A percentile compares a stretch with the other conserved stretches of the same genome.
phyloP scores from a whole-genome alignment of 2,888 invertebrate genomes.

The Rosalia funebris region DNA sequence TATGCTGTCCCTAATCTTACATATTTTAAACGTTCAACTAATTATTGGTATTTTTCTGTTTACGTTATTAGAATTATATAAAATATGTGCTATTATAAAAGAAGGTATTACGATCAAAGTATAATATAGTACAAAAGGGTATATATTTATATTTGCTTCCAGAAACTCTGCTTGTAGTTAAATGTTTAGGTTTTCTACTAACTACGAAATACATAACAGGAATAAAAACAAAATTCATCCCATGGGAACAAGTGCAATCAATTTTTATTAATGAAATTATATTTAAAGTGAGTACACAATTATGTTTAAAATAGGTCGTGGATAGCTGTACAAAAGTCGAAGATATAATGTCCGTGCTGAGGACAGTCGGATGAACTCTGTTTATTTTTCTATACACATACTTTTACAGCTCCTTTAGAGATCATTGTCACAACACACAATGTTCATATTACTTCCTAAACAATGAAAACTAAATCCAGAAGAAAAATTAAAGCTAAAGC shows the following conservation, averaged over 20 bases:
- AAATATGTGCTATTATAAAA: neutral
- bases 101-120: slow-evolving; percentile 1
- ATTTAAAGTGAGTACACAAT: slow-evolving; percentile 30
- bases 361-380: too few relatives aligned
- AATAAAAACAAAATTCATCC: slow-evolving; percentile 35
- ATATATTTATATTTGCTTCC: neutral
- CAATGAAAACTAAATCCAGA: too few relatives aligned
- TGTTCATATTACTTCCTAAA: too few relatives aligned
- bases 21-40: neutral
- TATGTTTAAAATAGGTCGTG: too few relatives aligned
- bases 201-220: slow-evolving; percentile 33
- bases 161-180: slow-evolving; percentile 31
- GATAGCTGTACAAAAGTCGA: too few relatives aligned
- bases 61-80: slow-evolving; percentile 4
- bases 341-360: too few relatives aligned
- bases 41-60: slow-evolving; percentile 3
- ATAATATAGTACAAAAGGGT: too few relatives aligned
- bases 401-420: too few relatives aligned
- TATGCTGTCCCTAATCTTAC: slow-evolving; percentile 4
- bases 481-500: too few relatives aligned
- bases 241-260: slow-evolving; percentile 36
- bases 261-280: slow-evolving; percentile 43
- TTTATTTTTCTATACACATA: too few relatives aligned
- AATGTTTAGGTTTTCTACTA: slow-evolving; percentile 37
- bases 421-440: too few relatives aligned